Conservation (phyloP, 1,140 invertebrate species). For the Pseudobourletiella spinata region DNA sequence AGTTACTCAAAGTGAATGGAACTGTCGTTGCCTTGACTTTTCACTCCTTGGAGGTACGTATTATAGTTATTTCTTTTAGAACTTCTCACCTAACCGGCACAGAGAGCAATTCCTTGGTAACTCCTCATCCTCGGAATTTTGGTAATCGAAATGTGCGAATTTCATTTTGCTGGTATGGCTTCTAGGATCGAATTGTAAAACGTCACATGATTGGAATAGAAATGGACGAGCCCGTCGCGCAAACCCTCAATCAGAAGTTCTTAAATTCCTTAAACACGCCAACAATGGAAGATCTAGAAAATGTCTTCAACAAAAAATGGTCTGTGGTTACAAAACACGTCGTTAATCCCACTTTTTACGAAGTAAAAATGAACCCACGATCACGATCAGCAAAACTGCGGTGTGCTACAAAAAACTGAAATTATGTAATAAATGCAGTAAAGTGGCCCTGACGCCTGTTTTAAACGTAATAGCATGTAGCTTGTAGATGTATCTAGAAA, state of each 20-base stretch:
- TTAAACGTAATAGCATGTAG: too few relatives aligned
- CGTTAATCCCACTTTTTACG: conserved; percentile 57
- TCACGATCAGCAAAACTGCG: conserved; percentile 79
- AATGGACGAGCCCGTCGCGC: conserved; percentile 44
- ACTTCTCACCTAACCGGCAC: too few relatives aligned
- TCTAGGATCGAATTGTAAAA: conserved; percentile 86
- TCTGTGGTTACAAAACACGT: conserved; percentile 71
- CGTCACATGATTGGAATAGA: conserved; percentile 72
- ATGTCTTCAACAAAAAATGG: conserved; percentile 59
- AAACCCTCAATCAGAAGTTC: conserved; percentile 37
- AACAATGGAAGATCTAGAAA: conserved; percentile 46
- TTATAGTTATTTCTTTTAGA: background rate
- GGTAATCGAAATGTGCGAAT: too few relatives aligned
- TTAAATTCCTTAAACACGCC: conserved; percentile 35
- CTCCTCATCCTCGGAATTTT: too few relatives aligned
- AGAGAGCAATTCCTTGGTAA: too few relatives aligned
- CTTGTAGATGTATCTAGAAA: background rate
- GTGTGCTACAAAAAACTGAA: conserved; percentile 50
- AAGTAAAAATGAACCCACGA: conserved; percentile 68
- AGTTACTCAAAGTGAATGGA: conserved; percentile 67
- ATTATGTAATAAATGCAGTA: background rate
- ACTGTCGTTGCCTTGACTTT: conserved; percentile 74
- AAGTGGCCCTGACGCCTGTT: too few relatives aligned
- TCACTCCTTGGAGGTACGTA: conserved; percentile 62
- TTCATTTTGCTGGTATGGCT: too few relatives aligned